phyloP scores from a whole-genome alignment of 2,113 vertebrate genomes.

The Spermophilus dauricus region DNA sequence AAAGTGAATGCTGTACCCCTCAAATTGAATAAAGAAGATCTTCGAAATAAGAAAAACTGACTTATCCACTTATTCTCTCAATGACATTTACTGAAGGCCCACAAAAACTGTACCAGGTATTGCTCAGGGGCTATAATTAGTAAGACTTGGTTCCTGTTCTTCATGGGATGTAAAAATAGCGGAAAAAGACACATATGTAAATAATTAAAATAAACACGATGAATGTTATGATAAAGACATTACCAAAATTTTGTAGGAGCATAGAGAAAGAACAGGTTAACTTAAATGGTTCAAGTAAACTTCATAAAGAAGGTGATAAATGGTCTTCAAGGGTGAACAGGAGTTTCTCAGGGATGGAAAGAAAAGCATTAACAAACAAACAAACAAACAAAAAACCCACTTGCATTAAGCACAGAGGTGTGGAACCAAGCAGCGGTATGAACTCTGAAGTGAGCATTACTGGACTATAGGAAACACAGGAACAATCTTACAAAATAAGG shows the following conservation, averaged over 20 bases:
- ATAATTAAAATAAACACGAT: neutral
- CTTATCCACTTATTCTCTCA: neutral
- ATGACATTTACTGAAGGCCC: neutral
- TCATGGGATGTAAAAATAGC: neutral
- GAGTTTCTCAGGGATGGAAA: neutral
- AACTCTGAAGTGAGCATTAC: neutral
- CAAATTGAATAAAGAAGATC: neutral
- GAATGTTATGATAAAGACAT: neutral
- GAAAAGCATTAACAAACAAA: neutral
- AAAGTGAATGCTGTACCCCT: neutral
- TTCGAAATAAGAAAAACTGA: constrained; percentile 10
- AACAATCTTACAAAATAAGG: neutral
- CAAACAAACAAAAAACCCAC: neutral
- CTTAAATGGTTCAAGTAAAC: neutral
- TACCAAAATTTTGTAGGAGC: neutral
- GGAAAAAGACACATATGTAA: neutral
- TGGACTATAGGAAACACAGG: neutral
- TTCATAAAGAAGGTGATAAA: neutral
- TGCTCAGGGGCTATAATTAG: neutral
- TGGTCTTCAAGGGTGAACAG: neutral
- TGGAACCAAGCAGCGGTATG: neutral
- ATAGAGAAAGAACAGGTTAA: neutral
- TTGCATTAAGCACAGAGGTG: neutral
- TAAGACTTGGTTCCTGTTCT: neutral
- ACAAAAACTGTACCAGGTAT: neutral